phyloP scores from a whole-genome alignment of 2,888 invertebrate species.

The Galeruca laticollis region DNA sequence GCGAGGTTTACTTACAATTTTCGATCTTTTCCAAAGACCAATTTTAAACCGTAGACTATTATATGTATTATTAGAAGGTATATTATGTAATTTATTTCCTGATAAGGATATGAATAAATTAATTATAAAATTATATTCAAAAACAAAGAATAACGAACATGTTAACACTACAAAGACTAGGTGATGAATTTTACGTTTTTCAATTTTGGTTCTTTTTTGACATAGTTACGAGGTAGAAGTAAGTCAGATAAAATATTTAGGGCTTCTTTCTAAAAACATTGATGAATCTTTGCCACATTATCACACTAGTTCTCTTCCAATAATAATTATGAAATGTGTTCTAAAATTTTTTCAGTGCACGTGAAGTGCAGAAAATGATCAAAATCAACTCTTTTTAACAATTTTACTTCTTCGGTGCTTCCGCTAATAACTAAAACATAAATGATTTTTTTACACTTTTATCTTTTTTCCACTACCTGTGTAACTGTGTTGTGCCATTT shows the following conservation, averaged over 20 bases:
- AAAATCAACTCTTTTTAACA: too few species aligned
- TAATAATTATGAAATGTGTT: neutral
- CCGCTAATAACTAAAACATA: too few species aligned
- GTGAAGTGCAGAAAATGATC: too few species aligned
- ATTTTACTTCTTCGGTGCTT: neutral
- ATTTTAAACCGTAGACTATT: slow-evolving; percentile 86
- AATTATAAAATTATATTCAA: slow-evolving; percentile 80
- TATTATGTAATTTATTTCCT: slow-evolving; percentile 82
- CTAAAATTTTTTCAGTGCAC: too few species aligned
- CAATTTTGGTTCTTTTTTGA: slow-evolving; percentile 11
- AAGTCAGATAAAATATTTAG: too few species aligned
- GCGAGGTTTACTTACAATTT: slow-evolving; percentile 84
- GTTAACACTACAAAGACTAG: slow-evolving; percentile 52
- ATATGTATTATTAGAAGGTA: slow-evolving; percentile 87
- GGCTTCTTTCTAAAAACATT: neutral
- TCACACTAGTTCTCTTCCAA: too few species aligned
- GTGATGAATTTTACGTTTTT: slow-evolving; percentile 55
- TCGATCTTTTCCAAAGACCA: slow-evolving; percentile 89
- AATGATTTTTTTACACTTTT: neutral
- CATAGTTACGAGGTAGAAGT: slow-evolving; percentile 8
- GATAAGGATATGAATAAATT: slow-evolving; percentile 80
- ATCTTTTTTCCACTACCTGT: neutral
- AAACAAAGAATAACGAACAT: slow-evolving; percentile 67
- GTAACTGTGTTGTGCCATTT: slow-evolving; percentile 28
- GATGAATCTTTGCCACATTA: neutral